Evolutionary conservation across 1,140 invertebrate genomes (phyloP).

Genomic region (Pissodes strobi): DNA sequence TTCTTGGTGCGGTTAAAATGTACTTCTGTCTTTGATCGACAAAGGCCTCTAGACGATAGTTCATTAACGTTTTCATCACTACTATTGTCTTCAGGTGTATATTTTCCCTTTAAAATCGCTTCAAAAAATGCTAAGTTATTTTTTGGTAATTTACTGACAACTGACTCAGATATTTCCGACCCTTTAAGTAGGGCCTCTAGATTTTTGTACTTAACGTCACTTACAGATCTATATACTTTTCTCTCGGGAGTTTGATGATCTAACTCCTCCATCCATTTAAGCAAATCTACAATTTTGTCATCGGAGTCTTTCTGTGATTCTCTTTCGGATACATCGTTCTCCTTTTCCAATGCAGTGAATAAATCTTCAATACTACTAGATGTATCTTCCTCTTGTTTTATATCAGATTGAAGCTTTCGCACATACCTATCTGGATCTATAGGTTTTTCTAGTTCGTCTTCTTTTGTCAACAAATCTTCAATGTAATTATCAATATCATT

Average conservation of each 20-base stretch:
- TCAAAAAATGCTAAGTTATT: conserved; percentile 53
- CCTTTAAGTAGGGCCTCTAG: conserved; percentile 49
- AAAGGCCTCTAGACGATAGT: conserved; percentile 27
- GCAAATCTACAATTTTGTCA: conserved; percentile 53
- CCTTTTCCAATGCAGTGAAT: conserved; percentile 50
- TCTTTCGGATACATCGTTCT: conserved; percentile 39
- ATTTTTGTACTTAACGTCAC: conserved; percentile 53
- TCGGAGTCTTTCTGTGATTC: conserved; percentile 38
- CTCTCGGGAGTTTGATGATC: conserved; percentile 50
- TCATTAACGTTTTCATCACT: conserved; percentile 28
- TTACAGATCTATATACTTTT: conserved; percentile 47
- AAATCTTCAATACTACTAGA: conserved; percentile 54
- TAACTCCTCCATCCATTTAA: conserved; percentile 53
- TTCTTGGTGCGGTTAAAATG: conserved; percentile 33
- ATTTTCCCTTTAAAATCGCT: conserved; percentile 47
- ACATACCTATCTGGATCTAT: conserved; percentile 42
- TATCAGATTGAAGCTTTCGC: conserved; percentile 5
- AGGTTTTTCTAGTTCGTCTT: conserved; percentile 52
- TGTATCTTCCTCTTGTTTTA: conserved; percentile 34
- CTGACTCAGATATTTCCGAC: conserved; percentile 37
- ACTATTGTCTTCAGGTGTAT: conserved; percentile 31
- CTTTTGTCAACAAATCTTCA: conserved; percentile 50
- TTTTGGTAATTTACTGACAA: conserved; percentile 50
- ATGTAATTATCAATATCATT: conserved; percentile 53
- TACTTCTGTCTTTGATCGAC: conserved; percentile 52